phyloP scores from a whole-genome alignment of 2,888 invertebrate species.

The Chrysolina americana region DNA sequence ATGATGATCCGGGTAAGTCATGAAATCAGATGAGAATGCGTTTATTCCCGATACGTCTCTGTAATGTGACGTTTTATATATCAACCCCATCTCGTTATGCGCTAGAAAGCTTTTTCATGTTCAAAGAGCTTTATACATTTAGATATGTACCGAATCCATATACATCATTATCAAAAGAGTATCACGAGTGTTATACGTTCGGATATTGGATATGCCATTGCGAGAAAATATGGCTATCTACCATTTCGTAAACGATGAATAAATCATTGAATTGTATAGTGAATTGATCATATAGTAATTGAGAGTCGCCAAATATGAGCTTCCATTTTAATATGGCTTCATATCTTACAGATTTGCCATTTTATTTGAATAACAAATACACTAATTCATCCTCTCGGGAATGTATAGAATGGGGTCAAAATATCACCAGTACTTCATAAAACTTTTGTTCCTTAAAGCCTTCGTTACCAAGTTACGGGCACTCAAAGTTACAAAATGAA shows the following conservation, averaged over 20 bases:
- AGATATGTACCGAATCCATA: background rate
- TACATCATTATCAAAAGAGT: slow-evolving; percentile 8
- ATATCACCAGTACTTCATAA: no score
- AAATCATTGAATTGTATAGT: no score
- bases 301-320: no score
- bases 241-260: background rate
- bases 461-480: no score
- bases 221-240: background rate
- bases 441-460: no score
- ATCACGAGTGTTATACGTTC: slow-evolving; percentile 1
- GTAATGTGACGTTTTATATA: slow-evolving; percentile 21
- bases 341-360: no score
- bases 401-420: no score
- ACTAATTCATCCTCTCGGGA: no score
- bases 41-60: slow-evolving; percentile 1
- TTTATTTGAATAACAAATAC: no score
- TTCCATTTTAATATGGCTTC: no score
- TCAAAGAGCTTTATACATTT: background rate
- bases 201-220: background rate
- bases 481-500: no score
- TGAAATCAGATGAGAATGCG: slow-evolving; percentile 3
- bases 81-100: background rate
- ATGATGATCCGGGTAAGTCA: slow-evolving; percentile 16
- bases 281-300: no score
- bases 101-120: background rate